Conservation (phyloP, 2,888 invertebrate species). For the Orthonevra nobilis region DNA sequence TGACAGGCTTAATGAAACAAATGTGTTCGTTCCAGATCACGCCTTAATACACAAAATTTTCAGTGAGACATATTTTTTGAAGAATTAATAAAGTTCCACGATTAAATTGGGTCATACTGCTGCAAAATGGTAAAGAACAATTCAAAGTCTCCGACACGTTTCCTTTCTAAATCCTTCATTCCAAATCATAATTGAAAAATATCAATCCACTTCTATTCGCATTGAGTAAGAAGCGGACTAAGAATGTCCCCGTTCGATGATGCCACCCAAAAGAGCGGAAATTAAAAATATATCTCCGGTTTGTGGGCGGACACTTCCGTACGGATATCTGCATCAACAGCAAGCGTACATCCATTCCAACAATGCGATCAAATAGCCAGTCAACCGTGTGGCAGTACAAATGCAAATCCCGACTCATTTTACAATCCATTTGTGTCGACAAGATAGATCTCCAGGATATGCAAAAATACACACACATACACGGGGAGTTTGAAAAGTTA, state of each 20-base stretch:
- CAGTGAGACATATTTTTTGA: too few species aligned
- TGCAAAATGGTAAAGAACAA: too few species aligned
- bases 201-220: slow-evolving; percentile 9
- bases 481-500: not conserved
- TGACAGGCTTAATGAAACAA: too few species aligned
- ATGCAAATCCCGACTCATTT: slow-evolving; percentile 65
- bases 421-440: slow-evolving; percentile 68
- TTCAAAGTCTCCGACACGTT: too few species aligned
- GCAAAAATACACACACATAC: slow-evolving; percentile 20
- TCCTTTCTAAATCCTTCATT: not conserved
- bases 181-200: slow-evolving; percentile 15
- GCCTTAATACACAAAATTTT: too few species aligned
- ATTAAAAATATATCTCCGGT: slow-evolving; percentile 79
- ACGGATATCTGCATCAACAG: slow-evolving; percentile 52
- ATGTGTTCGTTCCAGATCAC: too few species aligned
- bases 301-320: slow-evolving; percentile 79
- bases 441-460: slow-evolving; percentile 61
- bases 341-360: slow-evolving; percentile 16
- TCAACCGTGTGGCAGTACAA: slow-evolving; percentile 54
- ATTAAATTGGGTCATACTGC: too few species aligned
- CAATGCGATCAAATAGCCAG: slow-evolving; percentile 58
- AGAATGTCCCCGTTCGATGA: slow-evolving; percentile 2
- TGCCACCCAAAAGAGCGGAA: slow-evolving; percentile 49
- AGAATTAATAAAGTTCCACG: too few species aligned
- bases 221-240: slow-evolving; percentile 5